Evolutionary conservation across 2,113 vertebrate species (phyloP), one percentile per base, ranked within the genome.

Genomic region (Etheostoma cragini): DNA sequence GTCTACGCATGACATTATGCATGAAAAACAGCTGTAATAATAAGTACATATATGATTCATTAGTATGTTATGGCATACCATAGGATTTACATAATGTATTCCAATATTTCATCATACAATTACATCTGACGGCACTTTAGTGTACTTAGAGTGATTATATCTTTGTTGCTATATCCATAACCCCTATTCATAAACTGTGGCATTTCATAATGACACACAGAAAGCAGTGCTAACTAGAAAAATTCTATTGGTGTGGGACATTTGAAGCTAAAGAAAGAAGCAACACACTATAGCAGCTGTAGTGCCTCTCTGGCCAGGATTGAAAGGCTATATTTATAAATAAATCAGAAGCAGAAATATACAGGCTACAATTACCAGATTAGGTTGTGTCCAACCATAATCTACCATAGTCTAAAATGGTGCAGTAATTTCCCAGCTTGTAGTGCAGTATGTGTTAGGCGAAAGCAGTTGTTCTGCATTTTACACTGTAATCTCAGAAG

Each of bases 341-440:
- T 83, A 73, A 52, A 76, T 75, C 72, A 83, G 57, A 42, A 57
- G 69, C 46, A 82, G 49, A 53, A 87, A 82, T 73, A 74, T 60
- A 76, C 22, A 80, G 30, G 35, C 72, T 81, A 58, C 79, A 85
- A 88, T 81, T 82, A 86, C 22, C 60, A 80, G 76, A 86, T 81
- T 77, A 80, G 65, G 69, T 72, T 72, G 49, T 76, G 60, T 50
- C 76, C 66, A 64, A 61, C 13, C 81, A 87, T 30, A 74, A 30
- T 16, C 33, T 21, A 30, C 45, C 30, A 71, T 8, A 17, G 49
- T 21, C 38, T 42, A 42, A 11, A 42, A 42, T 42, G 38, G 38
- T 69, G 24, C 63, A 47, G 24, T 47, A 33, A 53, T 77, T 82
- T 86, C 67, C 70, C 47, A 66, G 63, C 3, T 72, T 42, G 50